Evolutionary conservation across 2,113 vertebrate genomes (phyloP), one percentile per base, ranked within the genome.

Genomic region (Dasypus novemcinctus): DNA sequence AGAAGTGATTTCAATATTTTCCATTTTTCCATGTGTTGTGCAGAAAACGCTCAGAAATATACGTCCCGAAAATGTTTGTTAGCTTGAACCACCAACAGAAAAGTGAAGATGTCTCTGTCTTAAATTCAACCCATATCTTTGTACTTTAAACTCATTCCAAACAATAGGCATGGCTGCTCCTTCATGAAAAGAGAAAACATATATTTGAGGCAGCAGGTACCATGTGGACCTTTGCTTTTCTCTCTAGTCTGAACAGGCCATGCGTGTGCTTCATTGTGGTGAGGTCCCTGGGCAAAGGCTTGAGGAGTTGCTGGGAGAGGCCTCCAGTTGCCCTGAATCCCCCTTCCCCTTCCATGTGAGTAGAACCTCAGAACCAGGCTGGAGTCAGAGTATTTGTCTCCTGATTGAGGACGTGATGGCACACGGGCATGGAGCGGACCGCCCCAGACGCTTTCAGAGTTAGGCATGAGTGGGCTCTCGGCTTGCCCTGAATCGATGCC

Each of bases 191-290:
- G 7, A 57, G 15, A 23, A 61, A 29, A 13, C 1, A 1, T 49
- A 33, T 21, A 11, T 27, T 18, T 13, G 25, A 25, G 17, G 15
- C 7, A 8, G 21, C 5, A 0, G 15, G 5, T 29, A 2, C 0
- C 38, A 5, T 2, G n/a, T 6, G 2, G 69, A 17, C 6, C 23
- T 46, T 29, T 9, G 0, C 13, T 31, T 8, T 54, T 29, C 41
- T 18, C 69, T 83, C n/a, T 2, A 1, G 12, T 12, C 10, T 8
- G 2, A 33, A n/a, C 5, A 3, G 27, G 17, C 21, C 21, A 2
- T 2, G 11, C 3, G 6, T 3, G 11, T 3, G 6, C 36, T 31
- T n/a, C 9, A 0, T 1, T 0, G 4, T 3, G 25, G 5, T 11
- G 17, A 25, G 23, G 18, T 3, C 9, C n/a, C 23, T 38, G 29